Percentiles rank a stretch among this genome's conserved stretches.
phyloP scores from a whole-genome alignment of 2,113 vertebrate genomes.

The Heterocephalus glaber region DNA sequence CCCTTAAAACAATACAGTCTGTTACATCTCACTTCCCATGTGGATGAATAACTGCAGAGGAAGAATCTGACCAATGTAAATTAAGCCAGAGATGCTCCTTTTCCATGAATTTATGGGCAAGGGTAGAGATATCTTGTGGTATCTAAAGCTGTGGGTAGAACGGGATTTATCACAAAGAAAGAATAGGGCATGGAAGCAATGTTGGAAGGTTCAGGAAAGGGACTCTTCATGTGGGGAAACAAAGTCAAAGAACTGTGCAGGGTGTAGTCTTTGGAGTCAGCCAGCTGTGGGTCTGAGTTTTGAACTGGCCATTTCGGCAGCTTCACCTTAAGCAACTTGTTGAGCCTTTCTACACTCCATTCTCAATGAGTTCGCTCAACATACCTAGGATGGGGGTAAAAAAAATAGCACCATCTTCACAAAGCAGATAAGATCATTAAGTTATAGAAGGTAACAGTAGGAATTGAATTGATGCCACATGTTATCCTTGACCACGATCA shows the following conservation, averaged over 20 bases:
- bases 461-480: neutral
- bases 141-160: neutral
- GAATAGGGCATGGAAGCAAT: no score
- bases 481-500: neutral
- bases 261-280: neutral
- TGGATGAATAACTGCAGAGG: neutral
- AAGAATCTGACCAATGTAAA: neutral
- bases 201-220: neutral
- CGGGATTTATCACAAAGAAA: neutral
- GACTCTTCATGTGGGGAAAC: no score
- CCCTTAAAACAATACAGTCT: neutral
- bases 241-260: neutral
- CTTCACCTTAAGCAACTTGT: neutral
- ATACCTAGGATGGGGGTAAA: neutral
- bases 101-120: neutral
- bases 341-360: neutral
- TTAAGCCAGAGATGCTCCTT: neutral
- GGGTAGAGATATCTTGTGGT: rapidly evolving
- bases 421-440: neutral
- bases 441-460: neutral
- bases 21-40: neutral
- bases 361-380: neutral
- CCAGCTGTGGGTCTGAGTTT: neutral
- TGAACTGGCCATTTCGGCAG: neutral
- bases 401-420: neutral